These are phyloP conservation scores for Pedionomus torquatus DNA, from an alignment of 2,113 vertebrate species.

Conservation along the genomic window DNA sequence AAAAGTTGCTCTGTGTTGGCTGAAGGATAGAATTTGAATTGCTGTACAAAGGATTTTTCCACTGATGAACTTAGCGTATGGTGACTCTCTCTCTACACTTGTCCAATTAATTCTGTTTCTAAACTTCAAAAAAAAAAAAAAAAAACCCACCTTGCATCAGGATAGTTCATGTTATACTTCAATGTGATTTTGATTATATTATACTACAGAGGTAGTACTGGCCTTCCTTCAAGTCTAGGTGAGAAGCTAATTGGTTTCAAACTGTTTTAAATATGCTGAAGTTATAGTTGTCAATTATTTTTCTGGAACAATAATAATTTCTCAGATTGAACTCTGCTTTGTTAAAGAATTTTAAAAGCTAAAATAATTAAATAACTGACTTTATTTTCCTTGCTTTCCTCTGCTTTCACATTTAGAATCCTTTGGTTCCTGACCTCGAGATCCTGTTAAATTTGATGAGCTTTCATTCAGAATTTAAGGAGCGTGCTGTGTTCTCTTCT, in stretches of 20 bases:
- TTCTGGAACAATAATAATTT: conserved; percentile 53
- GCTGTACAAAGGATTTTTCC: conserved; percentile 31
- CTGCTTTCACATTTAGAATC: conserved; percentile 24
- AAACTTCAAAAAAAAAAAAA: neutral
- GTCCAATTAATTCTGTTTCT: conserved; percentile 56
- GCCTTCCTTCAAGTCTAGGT: conserved; percentile 70
- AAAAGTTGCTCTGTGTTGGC: neutral
- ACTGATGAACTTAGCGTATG: neutral
- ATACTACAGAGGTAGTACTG: conserved; percentile 37
- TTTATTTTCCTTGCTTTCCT: conserved; percentile 14
- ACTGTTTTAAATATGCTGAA: conserved; percentile 68
- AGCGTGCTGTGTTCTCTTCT: neutral
- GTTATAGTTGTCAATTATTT: conserved; percentile 63
- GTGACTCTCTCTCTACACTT: neutral
- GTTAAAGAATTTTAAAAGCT: conserved; percentile 20
- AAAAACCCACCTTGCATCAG: neutral
- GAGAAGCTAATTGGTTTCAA: conserved; percentile 74
- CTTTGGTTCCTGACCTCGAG: conserved; percentile 40
- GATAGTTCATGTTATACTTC: conserved; percentile 34
- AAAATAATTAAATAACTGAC: conserved; percentile 25
- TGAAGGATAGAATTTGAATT: neutral
- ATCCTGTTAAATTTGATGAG: conserved; percentile 55
- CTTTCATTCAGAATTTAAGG: conserved; percentile 37
- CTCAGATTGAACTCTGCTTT: conserved; percentile 41
- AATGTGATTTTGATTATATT: conserved; percentile 49